Percentiles rank a stretch among this genome's conserved stretches.
These are phyloP conservation scores for Ranitomeya variabilis DNA, from an alignment of 2,113 vertebrate genomes.

Conservation along the genomic window DNA sequence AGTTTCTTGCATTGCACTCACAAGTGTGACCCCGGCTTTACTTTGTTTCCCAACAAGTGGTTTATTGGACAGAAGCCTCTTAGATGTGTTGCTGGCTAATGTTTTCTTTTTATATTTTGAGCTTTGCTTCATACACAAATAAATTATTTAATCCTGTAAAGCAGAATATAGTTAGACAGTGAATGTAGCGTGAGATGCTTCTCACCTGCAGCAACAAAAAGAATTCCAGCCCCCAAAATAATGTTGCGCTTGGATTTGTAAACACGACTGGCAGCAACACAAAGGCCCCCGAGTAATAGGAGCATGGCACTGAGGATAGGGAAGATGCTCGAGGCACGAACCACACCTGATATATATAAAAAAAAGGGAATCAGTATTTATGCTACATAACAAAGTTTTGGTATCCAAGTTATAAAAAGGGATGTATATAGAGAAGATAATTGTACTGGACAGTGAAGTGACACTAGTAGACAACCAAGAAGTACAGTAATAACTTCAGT, in stretches of 20 bases:
- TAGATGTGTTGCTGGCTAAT: no score
- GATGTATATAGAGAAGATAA: no score
- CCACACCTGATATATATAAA: slow-evolving; percentile 76
- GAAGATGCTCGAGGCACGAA: slow-evolving; percentile 94
- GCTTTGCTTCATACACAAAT: not conserved
- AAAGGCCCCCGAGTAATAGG: slow-evolving; percentile 89
- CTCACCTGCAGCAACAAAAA: slow-evolving; percentile 92
- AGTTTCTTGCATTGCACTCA: no score
- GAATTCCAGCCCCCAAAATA: slow-evolving; percentile 89
- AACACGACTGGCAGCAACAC: slow-evolving; percentile 89
- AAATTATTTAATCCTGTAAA: not conserved
- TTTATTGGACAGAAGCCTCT: no score
- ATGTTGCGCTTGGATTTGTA: slow-evolving; percentile 93
- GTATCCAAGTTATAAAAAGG: no score
- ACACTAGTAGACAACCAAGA: no score
- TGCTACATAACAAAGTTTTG: no score
- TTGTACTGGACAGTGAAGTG: no score
- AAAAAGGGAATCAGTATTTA: not conserved
- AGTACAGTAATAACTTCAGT: no score
- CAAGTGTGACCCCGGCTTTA: no score
- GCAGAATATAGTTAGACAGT: not conserved
- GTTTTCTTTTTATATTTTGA: no score
- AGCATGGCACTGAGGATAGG: slow-evolving; percentile 94
- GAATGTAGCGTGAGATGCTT: not conserved
- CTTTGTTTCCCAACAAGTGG: no score